Conservation (phyloP, 2,888 invertebrate genomes). For the Epinotia ramella region DNA sequence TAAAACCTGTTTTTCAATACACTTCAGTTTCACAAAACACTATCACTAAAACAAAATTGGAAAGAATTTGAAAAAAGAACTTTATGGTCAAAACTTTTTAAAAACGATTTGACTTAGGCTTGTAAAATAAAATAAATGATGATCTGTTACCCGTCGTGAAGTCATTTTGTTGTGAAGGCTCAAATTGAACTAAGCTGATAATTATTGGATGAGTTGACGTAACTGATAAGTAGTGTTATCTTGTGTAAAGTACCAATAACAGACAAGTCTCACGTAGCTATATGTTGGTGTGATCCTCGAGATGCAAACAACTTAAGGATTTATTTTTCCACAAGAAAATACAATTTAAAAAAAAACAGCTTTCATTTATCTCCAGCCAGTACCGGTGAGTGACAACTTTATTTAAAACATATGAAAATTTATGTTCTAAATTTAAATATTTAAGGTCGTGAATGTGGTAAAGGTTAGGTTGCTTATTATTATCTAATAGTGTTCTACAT, state of each 20-base stretch:
- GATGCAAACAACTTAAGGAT: constrained; percentile 15
- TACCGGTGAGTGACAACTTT: constrained; percentile 35
- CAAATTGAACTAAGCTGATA: constrained; percentile 73
- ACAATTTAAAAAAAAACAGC: neutral
- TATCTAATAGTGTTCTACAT: constrained; percentile 64
- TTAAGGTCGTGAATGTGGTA: constrained; percentile 55
- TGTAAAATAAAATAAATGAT: constrained; percentile 51
- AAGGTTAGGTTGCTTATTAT: constrained; percentile 67
- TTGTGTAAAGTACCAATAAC: constrained; percentile 64
- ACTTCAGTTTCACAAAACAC: constrained; percentile 31
- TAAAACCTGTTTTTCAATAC: constrained; percentile 35
- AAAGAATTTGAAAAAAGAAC: constrained; percentile 47
- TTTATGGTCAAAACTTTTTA: constrained; percentile 42
- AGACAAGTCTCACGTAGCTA: constrained; percentile 56
- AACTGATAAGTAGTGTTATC: constrained; percentile 77
- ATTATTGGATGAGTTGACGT: constrained; percentile 66
- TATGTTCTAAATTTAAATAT: constrained; percentile 39
- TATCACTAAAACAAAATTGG: constrained; percentile 18
- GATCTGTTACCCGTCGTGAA: constrained; percentile 74
- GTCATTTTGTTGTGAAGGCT: constrained; percentile 75
- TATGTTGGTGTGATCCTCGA: constrained; percentile 59
- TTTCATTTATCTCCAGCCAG: neutral
- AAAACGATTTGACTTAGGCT: constrained; percentile 44
- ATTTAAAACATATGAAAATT: constrained; percentile 24
- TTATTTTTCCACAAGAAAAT: neutral